These are phyloP conservation scores for Mimachlamys varia DNA, from an alignment of 2,888 invertebrate genomes.

Conservation along the genomic window DNA sequence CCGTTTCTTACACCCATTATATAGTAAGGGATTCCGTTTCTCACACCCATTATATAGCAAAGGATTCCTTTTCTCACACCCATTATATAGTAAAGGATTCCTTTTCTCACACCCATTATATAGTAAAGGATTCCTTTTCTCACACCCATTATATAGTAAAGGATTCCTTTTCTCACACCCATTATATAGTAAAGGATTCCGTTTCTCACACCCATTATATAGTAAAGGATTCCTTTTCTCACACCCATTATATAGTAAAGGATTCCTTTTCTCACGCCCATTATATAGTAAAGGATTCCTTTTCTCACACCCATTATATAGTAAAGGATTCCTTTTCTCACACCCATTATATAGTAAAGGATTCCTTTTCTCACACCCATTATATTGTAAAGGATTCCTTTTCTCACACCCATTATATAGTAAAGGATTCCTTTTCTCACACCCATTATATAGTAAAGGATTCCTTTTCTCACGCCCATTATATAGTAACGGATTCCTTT, in stretches of 20 bases:
- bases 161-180: not conserved
- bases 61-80: not conserved
- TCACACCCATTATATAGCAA: not conserved
- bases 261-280: not conserved
- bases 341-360: not conserved
- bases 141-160: not conserved
- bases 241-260: not conserved
- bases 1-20: not conserved
- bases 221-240: not conserved
- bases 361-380: not conserved
- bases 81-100: not conserved
- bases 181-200: not conserved
- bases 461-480: not conserved
- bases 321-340: not conserved
- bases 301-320: not conserved
- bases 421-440: not conserved
- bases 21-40: not conserved
- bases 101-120: not conserved
- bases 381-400: not conserved
- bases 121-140: not conserved
- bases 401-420: not conserved
- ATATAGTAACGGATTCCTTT: not conserved
- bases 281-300: not conserved
- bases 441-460: not conserved
- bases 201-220: not conserved